Evolutionary conservation across 2,888 invertebrate species (phyloP).

Genomic region (Imbricaverruca yamaguchii): DNA sequence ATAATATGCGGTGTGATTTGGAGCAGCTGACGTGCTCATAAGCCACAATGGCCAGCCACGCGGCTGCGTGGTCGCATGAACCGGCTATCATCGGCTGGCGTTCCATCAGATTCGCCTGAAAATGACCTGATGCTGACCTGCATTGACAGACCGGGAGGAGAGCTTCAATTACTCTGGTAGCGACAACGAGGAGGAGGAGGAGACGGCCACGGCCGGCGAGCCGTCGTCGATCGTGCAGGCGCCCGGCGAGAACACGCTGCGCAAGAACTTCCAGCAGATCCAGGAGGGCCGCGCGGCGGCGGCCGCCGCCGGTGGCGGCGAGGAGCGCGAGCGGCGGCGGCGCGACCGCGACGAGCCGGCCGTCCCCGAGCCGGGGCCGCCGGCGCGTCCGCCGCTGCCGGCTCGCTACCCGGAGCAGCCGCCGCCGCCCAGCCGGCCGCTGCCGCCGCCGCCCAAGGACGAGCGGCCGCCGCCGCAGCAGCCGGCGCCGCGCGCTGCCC

Average conservation of each 20-base stretch:
- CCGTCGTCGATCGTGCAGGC: constrained; percentile 90
- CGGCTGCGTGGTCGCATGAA: too few relatives aligned
- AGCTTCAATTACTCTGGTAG: constrained; percentile 46
- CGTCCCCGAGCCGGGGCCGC: constrained; percentile 69
- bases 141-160: constrained; percentile 33
- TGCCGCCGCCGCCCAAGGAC: constrained; percentile 64
- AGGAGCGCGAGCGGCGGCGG: constrained; percentile 22
- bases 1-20: too few relatives aligned
- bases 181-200: constrained; percentile 90
- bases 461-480: constrained; percentile 28
- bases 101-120: too few relatives aligned
- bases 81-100: too few relatives aligned
- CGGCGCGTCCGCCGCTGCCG: constrained; percentile 78
- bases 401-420: constrained; percentile 39
- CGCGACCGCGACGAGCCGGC: constrained; percentile 39
- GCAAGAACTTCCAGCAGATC: constrained; percentile 96
- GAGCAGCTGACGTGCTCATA: too few relatives aligned
- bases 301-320: constrained; percentile 25
- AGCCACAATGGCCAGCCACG: too few relatives aligned
- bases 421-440: constrained; percentile 68
- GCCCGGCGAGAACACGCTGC: constrained; percentile 84
- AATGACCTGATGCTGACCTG: too few relatives aligned
- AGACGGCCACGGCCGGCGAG: constrained; percentile 82
- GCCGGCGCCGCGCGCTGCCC: constrained; percentile 29
- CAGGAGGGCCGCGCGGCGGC: constrained; percentile 51